These are phyloP conservation scores for Nycticorax nycticorax DNA, from an alignment of 2,113 vertebrate genomes.

Conservation along the genomic window DNA sequence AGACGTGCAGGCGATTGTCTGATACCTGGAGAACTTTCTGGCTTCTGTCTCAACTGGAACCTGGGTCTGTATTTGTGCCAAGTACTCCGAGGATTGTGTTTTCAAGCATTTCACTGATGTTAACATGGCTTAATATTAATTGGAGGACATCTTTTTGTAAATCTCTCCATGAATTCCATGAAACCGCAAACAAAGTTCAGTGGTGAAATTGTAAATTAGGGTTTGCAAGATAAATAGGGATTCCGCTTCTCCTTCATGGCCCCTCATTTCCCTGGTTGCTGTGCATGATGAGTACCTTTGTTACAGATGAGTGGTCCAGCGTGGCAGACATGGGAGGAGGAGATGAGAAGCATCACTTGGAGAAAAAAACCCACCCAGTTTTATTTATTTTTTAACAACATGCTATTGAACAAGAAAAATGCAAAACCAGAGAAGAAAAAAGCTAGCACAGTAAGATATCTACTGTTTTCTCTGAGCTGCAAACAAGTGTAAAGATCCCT, in stretches of 20 bases:
- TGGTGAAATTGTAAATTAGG: background rate
- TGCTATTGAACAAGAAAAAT: background rate
- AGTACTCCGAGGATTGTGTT: background rate
- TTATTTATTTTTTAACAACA: background rate
- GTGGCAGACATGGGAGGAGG: background rate
- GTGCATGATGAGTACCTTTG: background rate
- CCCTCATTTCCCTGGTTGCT: background rate
- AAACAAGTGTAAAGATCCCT: background rate
- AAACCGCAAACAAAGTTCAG: background rate
- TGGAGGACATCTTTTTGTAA: background rate
- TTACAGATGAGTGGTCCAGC: fast-evolving
- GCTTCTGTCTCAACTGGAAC: background rate
- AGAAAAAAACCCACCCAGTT: background rate
- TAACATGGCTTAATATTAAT: background rate
- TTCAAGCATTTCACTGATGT: background rate
- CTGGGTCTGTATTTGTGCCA: background rate
- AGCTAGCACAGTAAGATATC: background rate
- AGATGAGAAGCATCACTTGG: background rate
- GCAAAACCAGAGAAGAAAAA: background rate
- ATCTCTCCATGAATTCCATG: background rate
- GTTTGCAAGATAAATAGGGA: background rate
- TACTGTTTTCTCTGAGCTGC: background rate
- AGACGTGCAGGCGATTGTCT: background rate
- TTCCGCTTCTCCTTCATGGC: background rate
- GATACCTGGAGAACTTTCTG: background rate